Evolutionary conservation across 2,113 vertebrate species (phyloP).

Genomic region (Peromyscus leucopus): DNA sequence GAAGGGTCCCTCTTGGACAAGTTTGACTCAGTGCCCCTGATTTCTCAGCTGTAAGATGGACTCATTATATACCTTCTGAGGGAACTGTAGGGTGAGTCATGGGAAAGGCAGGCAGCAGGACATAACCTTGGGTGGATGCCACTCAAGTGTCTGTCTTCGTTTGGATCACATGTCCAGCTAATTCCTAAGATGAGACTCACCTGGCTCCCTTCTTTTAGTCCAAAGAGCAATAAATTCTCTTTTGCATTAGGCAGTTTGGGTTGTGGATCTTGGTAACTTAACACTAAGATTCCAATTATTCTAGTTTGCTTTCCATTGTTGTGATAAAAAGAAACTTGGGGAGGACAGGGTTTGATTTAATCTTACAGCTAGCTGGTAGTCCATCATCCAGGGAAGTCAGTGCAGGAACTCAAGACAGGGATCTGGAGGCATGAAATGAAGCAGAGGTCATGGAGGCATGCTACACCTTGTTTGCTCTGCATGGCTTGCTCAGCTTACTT

Average conservation of each 20-base stretch:
- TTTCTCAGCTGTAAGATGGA: not conserved
- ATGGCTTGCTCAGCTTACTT: not conserved
- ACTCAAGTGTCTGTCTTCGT: not conserved
- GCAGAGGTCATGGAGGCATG: not conserved
- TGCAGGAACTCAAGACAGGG: not conserved
- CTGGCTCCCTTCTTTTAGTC: not conserved
- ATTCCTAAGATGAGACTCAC: not conserved
- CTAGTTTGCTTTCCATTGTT: not conserved
- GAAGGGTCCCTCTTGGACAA: not conserved
- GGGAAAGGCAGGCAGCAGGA: not conserved
- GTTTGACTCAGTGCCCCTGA: not conserved
- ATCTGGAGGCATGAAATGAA: not conserved
- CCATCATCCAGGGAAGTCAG: not conserved
- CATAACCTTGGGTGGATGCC: not conserved
- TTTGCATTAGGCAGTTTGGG: not conserved
- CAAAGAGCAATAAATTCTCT: slow-evolving; percentile 6
- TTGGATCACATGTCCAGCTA: not conserved
- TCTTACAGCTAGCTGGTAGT: not conserved
- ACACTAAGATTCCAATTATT: not conserved
- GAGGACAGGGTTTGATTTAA: not conserved
- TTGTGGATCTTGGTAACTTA: not conserved
- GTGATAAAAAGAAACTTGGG: not conserved
- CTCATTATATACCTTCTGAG: not conserved
- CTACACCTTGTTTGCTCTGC: no score
- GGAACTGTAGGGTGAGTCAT: not conserved